Conservation (phyloP, 2,113 vertebrate genomes). For the Corynorhinus townsendii region DNA sequence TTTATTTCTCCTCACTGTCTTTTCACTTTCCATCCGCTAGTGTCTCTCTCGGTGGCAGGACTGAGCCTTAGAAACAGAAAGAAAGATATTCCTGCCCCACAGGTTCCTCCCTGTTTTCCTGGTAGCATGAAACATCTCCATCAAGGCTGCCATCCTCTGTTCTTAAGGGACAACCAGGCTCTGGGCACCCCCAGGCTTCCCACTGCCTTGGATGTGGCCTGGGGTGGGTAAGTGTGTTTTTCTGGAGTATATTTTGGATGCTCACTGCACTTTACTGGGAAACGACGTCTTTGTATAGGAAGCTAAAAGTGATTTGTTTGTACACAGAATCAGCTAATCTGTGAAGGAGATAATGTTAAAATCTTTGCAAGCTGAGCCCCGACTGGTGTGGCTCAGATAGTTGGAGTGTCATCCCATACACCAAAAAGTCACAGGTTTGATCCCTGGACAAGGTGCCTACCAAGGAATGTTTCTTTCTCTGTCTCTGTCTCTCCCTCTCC, state of each 20-base stretch:
- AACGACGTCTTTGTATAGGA: not conserved
- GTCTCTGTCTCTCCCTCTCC: too few species aligned
- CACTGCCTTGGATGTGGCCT: not conserved
- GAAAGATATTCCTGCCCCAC: not conserved
- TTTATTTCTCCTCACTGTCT: constrained; percentile 26
- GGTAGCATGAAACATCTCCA: not conserved
- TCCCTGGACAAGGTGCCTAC: not conserved
- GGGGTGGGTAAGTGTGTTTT: not conserved
- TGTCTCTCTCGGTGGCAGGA: not conserved
- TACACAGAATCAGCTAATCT: not conserved
- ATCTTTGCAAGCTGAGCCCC: not conserved
- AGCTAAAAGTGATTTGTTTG: not conserved
- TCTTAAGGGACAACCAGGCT: not conserved
- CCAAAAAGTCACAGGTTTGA: not conserved
- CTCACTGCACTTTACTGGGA: not conserved
- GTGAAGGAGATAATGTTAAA: not conserved
- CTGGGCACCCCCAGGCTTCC: not conserved
- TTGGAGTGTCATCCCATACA: not conserved
- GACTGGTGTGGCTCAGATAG: not conserved
- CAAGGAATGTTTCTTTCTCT: not conserved
- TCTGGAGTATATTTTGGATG: not conserved
- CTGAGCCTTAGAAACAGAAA: not conserved
- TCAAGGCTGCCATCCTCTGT: not conserved
- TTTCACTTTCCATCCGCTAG: not conserved
- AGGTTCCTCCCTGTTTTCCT: not conserved